These are phyloP conservation scores for Delichon dasypus DNA, from an alignment of 2,797 vertebrate genomes.

Conservation along the genomic window DNA sequence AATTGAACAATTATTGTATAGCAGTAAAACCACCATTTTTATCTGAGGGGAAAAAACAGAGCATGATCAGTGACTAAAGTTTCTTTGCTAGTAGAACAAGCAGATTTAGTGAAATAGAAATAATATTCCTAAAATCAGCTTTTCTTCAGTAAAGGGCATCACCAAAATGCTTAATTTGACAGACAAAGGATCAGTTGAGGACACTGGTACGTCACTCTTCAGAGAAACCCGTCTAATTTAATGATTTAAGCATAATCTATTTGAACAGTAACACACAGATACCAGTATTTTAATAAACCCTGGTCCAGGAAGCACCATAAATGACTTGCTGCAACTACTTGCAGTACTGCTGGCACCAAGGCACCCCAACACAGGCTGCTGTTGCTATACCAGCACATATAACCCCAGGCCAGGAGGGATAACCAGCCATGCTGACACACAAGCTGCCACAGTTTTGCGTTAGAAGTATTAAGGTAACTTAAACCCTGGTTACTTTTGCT, in stretches of 20 bases:
- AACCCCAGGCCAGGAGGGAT: not conserved
- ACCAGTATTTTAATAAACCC: not conserved
- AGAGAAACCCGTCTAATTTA: not conserved
- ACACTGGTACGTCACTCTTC: not conserved
- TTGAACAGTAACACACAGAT: not conserved
- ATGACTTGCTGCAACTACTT: not conserved
- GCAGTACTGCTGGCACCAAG: fast-evolving
- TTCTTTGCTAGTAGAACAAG: not conserved
- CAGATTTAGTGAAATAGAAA: not conserved
- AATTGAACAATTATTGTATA: not conserved
- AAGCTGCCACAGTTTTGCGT: not conserved
- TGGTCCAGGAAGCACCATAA: not conserved
- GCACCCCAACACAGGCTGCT: not conserved
- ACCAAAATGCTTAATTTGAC: not conserved
- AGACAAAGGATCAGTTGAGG: not conserved
- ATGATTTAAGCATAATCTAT: not conserved
- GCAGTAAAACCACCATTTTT: not conserved
- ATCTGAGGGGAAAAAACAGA: not conserved
- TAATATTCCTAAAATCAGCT: not conserved
- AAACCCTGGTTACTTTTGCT: not conserved
- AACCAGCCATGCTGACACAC: not conserved
- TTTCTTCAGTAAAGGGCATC: not conserved
- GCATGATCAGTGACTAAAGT: not conserved
- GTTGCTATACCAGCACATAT: not conserved
- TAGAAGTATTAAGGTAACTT: not conserved